Base-by-base conservation (phyloP, 35 echinoderm and acorn worm genomes). In the Amphiura filiformis region DNA sequence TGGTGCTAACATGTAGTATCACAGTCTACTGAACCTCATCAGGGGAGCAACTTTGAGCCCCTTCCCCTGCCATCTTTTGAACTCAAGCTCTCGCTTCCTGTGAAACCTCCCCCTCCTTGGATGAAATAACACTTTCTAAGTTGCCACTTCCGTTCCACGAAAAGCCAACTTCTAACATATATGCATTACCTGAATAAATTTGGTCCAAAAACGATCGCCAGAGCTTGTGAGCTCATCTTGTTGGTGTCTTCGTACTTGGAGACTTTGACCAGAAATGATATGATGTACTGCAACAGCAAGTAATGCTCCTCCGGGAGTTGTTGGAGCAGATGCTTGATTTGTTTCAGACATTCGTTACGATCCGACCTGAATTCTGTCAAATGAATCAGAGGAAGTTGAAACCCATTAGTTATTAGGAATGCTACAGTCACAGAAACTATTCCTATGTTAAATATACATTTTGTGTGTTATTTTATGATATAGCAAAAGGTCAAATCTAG, bases 161-260 rank as follows among this genome's bases (percentile, higher is more conserved):
- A n/a, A n/a, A n/a, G n/a, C n/a, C n/a, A n/a, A n/a, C n/a, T n/a
- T n/a, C n/a, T n/a, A n/a, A n/a, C n/a, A n/a, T n/a, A n/a, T n/a
- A n/a, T n/a, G n/a, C n/a, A n/a, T n/a, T 91, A 99, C 96, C 96
- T 92, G 80, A 99, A 99, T 37, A 99, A 42, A 84, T 99, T 99
- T 87, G 96, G 96, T 57, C 96, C 96, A 99, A 99, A 99, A 18
- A 99, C 96, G 76, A 99, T 99, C 3, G 96, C 88, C 77, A 99
- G 76, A 3, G 92, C 93, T 83, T 77, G 89, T 9, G 96, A 84
- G 31, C 86, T 99, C 96, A 99, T 99, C 81, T 94, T 99, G 40
- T 99, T 99, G 22, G 93, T 94, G 32, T 89, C 82, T 65, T 99
- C 90, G 81, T 94, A 87, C 9, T 92, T 57, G 17, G 76, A 41